Percentiles rank a stretch among this genome's conserved stretches.
phyloP scores from a whole-genome alignment of 2,888 invertebrate species.

The Terebella lapidaria region DNA sequence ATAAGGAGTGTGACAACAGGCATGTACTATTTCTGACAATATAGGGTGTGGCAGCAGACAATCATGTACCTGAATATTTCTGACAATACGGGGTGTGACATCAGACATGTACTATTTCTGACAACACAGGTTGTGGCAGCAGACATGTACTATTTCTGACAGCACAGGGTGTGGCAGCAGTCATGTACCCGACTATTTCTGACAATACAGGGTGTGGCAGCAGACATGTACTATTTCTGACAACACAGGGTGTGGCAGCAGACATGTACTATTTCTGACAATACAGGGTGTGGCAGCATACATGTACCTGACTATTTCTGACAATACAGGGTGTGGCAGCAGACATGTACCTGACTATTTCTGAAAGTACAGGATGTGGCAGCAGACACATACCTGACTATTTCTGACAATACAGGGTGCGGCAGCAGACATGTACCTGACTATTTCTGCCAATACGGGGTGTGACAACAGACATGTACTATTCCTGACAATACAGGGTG shows the following conservation, averaged over 20 bases:
- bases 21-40: constrained; percentile 71
- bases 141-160: constrained; percentile 66
- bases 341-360: constrained; percentile 70
- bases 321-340: constrained; percentile 71
- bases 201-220: constrained; percentile 72
- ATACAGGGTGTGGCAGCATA: too few species aligned
- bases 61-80: constrained; percentile 95
- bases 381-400: constrained; percentile 71
- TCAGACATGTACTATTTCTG: constrained; percentile 65
- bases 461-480: constrained; percentile 70
- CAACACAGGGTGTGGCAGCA: constrained; percentile 70
- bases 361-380: constrained; percentile 71
- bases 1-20: constrained; percentile 66
- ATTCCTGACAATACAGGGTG: constrained; percentile 87
- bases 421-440: constrained; percentile 71
- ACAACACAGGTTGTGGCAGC: constrained; percentile 71
- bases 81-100: too few species aligned
- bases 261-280: too few species aligned
- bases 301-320: constrained; percentile 68
- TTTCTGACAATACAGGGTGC: constrained; percentile 68
- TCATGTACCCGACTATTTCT: constrained; percentile 67
- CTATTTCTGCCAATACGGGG: constrained; percentile 70
- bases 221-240: constrained; percentile 66
- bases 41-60: constrained; percentile 66
- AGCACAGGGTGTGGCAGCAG: too few species aligned